phyloP scores from a whole-genome alignment of 2,113 vertebrate genomes.

The Eira barbara region DNA sequence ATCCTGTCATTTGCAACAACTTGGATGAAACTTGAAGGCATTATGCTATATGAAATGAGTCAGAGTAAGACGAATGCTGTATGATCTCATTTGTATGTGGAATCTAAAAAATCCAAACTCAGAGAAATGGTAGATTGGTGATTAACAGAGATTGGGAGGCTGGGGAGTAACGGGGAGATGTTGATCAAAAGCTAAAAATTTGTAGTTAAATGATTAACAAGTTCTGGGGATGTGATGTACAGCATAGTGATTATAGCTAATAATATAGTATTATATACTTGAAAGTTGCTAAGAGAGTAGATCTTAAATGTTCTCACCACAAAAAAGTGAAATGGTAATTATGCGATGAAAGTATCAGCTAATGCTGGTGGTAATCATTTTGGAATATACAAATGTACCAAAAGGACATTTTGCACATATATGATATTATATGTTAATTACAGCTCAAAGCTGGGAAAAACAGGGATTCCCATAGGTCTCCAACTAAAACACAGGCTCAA shows the following conservation, averaged over 20 bases:
- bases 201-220: neutral
- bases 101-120: neutral
- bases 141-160: neutral
- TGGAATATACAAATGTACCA: neutral
- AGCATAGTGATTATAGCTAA: neutral
- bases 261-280: neutral
- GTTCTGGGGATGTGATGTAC: neutral
- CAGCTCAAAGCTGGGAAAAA: neutral
- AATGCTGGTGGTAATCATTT: neutral
- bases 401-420: neutral
- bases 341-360: neutral
- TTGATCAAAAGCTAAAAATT: neutral
- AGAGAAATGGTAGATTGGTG: neutral
- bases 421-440: too few relatives aligned
- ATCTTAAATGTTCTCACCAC: neutral
- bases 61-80: neutral
- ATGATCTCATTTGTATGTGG: neutral
- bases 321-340: neutral
- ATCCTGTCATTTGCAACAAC: neutral
- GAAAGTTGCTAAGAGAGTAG: neutral
- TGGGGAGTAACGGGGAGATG: neutral
- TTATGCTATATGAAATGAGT: neutral
- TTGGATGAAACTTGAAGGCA: neutral
- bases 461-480: neutral
- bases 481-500: neutral